Evolutionary conservation across 2,797 vertebrate genomes (phyloP).

Genomic region (Esox lucius): DNA sequence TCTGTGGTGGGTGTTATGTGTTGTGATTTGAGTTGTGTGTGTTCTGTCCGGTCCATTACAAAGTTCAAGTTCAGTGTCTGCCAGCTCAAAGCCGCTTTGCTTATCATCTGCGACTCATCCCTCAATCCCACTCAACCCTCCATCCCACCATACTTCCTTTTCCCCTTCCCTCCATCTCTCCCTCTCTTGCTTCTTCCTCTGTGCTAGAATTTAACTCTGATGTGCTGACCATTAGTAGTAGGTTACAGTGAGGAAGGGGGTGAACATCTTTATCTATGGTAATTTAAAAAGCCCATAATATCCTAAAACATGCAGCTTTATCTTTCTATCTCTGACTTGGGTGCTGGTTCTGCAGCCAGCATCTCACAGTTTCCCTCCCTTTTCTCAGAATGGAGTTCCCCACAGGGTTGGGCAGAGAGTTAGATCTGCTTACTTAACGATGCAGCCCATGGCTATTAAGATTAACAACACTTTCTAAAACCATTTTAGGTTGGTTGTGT

Average conservation of each 20-base stretch:
- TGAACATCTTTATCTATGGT: slow-evolving; percentile 45
- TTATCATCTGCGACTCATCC: slow-evolving; percentile 62
- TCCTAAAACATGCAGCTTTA: too few species aligned
- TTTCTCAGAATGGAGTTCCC: background rate
- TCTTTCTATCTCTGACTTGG: background rate
- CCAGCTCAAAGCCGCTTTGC: slow-evolving; percentile 79
- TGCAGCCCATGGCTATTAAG: too few species aligned
- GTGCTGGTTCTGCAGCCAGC: too few species aligned
- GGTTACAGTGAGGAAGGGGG: slow-evolving; percentile 47
- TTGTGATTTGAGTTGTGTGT: slow-evolving; percentile 37
- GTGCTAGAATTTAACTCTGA: slow-evolving; percentile 5
- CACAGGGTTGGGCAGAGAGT: background rate
- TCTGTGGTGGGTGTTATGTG: slow-evolving; percentile 16
- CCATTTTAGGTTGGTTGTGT: too few species aligned
- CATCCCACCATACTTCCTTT: slow-evolving; percentile 36
- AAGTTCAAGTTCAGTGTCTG: slow-evolving; percentile 87
- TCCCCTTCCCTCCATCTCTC: slow-evolving; percentile 35
- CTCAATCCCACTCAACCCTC: slow-evolving; percentile 24
- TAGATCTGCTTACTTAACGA: background rate
- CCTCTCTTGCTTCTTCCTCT: slow-evolving; percentile 24
- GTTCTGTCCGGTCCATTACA: slow-evolving; percentile 48
- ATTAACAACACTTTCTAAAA: too few species aligned
- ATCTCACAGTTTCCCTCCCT: background rate
- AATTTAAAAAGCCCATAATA: too few species aligned
- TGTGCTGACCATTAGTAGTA: background rate